phyloP scores from a whole-genome alignment of 2,888 invertebrate genomes.

The Gymnosoma rotundatum region DNA sequence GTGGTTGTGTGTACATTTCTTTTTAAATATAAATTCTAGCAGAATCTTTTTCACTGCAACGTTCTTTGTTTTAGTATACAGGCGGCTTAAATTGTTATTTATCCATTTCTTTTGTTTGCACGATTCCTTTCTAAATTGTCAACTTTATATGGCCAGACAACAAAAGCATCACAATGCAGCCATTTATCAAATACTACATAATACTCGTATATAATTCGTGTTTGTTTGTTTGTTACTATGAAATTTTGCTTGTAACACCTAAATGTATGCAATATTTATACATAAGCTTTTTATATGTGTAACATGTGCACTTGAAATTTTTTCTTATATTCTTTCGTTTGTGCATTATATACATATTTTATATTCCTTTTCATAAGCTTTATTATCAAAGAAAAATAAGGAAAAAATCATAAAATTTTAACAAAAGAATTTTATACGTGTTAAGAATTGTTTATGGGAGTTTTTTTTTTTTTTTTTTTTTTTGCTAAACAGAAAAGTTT shows the following conservation, averaged over 20 bases:
- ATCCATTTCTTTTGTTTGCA: constrained; percentile 5
- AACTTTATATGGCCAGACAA: constrained; percentile 53
- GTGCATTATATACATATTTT: background rate
- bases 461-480: background rate
- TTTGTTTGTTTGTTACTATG: background rate
- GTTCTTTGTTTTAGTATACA: constrained; percentile 1
- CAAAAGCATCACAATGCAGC: constrained; percentile 38
- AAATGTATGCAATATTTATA: constrained; percentile 52
- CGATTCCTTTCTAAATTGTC: constrained; percentile 20
- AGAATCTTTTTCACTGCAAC: background rate
- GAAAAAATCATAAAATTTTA: constrained; percentile 36
- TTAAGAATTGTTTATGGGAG: constrained; percentile 44
- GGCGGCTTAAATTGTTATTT: constrained; percentile 18
- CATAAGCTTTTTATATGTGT: background rate
- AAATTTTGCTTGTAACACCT: constrained; percentile 46
- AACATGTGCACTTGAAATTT: background rate
- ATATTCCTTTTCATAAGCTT: constrained; percentile 27
- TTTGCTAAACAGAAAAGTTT: no score
- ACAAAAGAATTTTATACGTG: constrained; percentile 56
- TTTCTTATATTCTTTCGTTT: background rate
- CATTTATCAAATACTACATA: constrained; percentile 36
- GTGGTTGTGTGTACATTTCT: no score
- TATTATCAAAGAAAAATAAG: constrained; percentile 53
- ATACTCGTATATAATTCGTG: background rate
- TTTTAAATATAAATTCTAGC: no score